phyloP scores from a whole-genome alignment of 2,113 vertebrate species.

The Diphyllodes magnificus region DNA sequence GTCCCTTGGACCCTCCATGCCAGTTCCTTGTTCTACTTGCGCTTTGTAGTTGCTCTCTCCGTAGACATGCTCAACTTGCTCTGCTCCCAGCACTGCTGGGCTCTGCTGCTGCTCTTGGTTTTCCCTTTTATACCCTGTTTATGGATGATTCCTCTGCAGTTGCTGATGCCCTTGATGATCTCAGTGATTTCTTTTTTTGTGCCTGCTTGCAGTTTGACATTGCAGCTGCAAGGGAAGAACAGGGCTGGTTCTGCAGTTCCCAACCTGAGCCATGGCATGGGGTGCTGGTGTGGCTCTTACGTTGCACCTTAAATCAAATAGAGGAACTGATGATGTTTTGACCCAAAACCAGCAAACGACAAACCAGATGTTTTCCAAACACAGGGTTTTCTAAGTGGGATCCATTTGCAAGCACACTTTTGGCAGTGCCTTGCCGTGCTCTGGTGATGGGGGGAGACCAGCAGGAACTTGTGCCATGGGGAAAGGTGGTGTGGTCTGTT shows the following conservation, averaged over 20 bases:
- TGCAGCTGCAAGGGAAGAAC: neutral
- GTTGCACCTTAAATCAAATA: neutral
- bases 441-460: neutral
- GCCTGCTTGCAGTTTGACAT: neutral
- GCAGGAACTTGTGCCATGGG: fast-evolving
- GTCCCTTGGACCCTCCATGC: neutral
- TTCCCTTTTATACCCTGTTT: neutral
- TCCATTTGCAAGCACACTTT: fast-evolving
- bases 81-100: neutral
- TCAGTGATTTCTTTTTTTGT: neutral
- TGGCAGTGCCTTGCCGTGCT: neutral
- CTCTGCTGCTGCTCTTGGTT: neutral
- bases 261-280: neutral
- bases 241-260: neutral
- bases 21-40: neutral
- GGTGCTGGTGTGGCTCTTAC: neutral
- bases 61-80: fast-evolving
- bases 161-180: neutral
- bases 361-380: neutral
- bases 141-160: neutral
- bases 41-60: neutral
- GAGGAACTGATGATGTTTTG: neutral
- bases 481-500: neutral
- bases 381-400: neutral
- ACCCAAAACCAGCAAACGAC: neutral